Percentiles rank a stretch among this genome's conserved stretches.
Conservation (phyloP, 2,113 vertebrate species). For the Neogale vison region DNA sequence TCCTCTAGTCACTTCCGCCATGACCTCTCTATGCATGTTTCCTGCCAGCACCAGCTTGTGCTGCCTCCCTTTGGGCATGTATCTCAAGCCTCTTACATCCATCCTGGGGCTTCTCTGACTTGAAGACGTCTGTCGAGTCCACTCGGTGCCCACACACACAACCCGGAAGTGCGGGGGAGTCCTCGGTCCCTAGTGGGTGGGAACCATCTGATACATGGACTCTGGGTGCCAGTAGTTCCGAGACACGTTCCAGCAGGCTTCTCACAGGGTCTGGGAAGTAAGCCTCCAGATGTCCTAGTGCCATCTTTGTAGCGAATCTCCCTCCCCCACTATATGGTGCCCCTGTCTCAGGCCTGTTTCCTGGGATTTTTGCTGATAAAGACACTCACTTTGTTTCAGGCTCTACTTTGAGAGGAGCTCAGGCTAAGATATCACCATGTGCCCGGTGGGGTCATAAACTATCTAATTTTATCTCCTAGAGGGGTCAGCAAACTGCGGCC, state of each 20-base stretch:
- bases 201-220: neutral
- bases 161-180: neutral
- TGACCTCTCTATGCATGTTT: neutral
- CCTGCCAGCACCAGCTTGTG: neutral
- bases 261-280: neutral
- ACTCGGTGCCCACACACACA: neutral
- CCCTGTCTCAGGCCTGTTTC: neutral
- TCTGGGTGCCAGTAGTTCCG: neutral
- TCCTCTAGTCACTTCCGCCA: neutral
- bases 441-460: too few species aligned
- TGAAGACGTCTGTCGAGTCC: neutral
- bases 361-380: neutral
- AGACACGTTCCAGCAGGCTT: neutral
- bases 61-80: rapidly evolving
- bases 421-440: neutral
- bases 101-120: neutral
- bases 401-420: too few species aligned
- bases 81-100: rapidly evolving
- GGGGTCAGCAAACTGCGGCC: neutral
- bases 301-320: neutral
- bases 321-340: neutral
- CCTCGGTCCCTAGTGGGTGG: neutral
- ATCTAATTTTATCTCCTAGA: neutral
- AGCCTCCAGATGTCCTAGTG: neutral
- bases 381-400: neutral